Evolutionary conservation across 2,113 vertebrate genomes (phyloP).

Genomic region (Chloroceryle aenea): DNA sequence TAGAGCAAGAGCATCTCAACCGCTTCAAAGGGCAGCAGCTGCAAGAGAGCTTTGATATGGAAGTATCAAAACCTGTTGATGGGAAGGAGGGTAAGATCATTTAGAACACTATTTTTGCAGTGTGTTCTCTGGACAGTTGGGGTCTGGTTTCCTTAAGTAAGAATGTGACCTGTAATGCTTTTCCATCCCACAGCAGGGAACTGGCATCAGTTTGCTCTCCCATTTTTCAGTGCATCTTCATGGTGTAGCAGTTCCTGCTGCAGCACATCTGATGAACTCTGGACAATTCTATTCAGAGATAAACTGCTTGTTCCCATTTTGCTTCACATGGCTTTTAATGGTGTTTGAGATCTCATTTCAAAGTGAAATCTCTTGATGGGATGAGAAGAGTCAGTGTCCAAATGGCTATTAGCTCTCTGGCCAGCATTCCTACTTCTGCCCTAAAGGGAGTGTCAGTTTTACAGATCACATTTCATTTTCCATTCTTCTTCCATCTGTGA

Average conservation of each 20-base stretch:
- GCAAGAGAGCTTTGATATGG: constrained; percentile 91
- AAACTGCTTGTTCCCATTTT: neutral
- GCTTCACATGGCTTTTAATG: neutral
- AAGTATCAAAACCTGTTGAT: constrained; percentile 89
- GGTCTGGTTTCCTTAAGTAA: neutral
- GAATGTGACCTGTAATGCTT: neutral
- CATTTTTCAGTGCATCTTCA: neutral
- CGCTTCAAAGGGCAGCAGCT: constrained; percentile 91
- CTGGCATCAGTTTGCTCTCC: neutral
- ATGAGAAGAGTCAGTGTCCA: neutral
- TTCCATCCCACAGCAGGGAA: neutral
- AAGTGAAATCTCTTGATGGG: neutral
- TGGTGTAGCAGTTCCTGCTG: neutral
- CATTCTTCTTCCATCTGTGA: neutral
- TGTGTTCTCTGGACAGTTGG: neutral
- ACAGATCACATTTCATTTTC: neutral
- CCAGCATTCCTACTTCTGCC: neutral
- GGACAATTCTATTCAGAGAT: neutral
- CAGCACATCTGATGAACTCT: neutral
- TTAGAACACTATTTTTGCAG: neutral
- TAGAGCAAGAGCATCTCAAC: constrained; percentile 91
- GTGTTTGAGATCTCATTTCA: neutral
- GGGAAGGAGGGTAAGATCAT: constrained; percentile 93
- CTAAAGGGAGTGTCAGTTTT: neutral
- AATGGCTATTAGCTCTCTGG: neutral